Percentiles rank a stretch among this genome's conserved stretches.
Evolutionary conservation across 1,140 invertebrate species (phyloP).

Genomic region (Eupristina koningsbergeri): DNA sequence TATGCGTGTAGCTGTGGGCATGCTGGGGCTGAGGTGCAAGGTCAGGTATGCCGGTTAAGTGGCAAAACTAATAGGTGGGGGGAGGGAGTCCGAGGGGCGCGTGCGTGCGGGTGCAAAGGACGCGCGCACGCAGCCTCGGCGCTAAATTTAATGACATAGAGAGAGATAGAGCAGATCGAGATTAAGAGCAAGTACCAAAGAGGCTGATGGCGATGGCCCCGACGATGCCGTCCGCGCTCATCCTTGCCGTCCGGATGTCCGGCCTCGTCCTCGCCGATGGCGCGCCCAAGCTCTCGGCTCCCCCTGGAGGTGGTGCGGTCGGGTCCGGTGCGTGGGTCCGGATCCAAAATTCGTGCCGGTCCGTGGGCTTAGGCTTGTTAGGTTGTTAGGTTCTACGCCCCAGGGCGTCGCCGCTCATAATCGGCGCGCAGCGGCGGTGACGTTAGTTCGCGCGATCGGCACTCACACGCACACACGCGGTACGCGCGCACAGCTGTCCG

Average conservation of each 20-base stretch:
- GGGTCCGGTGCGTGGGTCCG: too few species aligned
- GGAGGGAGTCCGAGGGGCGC: not conserved
- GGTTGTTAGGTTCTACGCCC: constrained; percentile 1
- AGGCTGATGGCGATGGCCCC: constrained; percentile 69
- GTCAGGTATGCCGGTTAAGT: too few species aligned
- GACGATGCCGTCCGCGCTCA: constrained; percentile 68
- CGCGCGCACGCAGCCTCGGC: not conserved
- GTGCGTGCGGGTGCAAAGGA: not conserved
- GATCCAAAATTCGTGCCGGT: too few species aligned
- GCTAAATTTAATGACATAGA: constrained; percentile 12
- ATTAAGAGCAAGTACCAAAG: constrained; percentile 63
- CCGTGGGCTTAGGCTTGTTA: too few species aligned
- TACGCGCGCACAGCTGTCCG: constrained; percentile 29
- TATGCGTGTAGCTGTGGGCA: too few species aligned
- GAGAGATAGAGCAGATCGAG: too few species aligned
- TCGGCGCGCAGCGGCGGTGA: not conserved
- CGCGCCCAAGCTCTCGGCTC: not conserved
- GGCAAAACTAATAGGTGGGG: too few species aligned
- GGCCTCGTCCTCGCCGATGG: constrained; percentile 17
- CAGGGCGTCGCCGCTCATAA: constrained; percentile 23
- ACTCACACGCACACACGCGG: constrained; percentile 12
- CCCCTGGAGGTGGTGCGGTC: not conserved
- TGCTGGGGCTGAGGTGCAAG: too few species aligned
- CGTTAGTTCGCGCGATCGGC: not conserved
- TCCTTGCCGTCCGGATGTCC: constrained; percentile 52